Base-by-base conservation (phyloP, 2,113 vertebrate genomes). In the Anseranas semipalmata region DNA sequence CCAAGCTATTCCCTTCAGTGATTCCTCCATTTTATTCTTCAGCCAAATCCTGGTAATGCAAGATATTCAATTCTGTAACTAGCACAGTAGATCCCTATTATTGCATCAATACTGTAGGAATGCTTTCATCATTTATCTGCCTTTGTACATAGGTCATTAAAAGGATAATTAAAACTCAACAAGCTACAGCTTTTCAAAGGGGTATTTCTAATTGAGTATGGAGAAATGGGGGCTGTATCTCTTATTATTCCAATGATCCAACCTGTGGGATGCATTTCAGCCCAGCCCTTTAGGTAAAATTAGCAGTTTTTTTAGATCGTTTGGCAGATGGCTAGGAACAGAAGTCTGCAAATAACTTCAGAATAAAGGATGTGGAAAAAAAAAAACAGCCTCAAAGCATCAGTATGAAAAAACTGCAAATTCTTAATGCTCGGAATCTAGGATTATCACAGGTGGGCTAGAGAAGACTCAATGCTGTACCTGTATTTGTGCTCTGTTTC, bases 401-500 rank as follows among this genome's bases (percentile, higher is more conserved):
- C 59, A 63, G 60, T 8, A 20, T 67, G 9, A 11, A 11, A 70
- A 75, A 45, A 7, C 6, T 89, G 58, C 46, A 84, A 24, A 48
- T 22, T 21, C 45, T 73, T 8, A 58, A 37, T 0, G 33, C 72
- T 63, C 28, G 39, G 79, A 21, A 65, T 9, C 0, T 4, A 41
- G 72, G 67, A 20, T 58, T 4, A 0, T 10, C 39, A 41, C 25
- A 48, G 46, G 5, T 8, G 9, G 20, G 35, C 30, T 48, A 55
- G 33, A 22, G 68, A 20, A 43, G 19, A 15, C 60, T 56, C 50
- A 4, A 46, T 28, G n/a, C 41, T 18, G 25, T 98, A 99, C 99
- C 99, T 99, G 99, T 97, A 99, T 99, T 67, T 99, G 99, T 87
- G 98, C 99, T 97, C 99, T 97, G 98, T 99, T 99, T 81, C 99